These are phyloP conservation scores for Acrocephalus kingi DNA, from an alignment of 2,113 vertebrate species.

Conservation along the genomic window DNA sequence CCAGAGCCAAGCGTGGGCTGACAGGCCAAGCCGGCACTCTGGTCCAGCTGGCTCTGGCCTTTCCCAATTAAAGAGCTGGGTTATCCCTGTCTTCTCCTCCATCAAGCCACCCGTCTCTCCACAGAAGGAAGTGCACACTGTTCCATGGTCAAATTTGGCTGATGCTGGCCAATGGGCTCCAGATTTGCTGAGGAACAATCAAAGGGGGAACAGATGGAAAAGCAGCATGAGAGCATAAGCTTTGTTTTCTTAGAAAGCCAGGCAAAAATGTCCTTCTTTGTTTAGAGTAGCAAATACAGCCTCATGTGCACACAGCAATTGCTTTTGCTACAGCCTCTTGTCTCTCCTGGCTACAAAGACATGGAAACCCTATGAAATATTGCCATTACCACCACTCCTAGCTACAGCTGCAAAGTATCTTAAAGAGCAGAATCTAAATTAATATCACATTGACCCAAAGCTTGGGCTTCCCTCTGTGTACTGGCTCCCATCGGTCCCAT, in stretches of 20 bases:
- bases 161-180: not conserved
- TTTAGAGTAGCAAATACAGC: not conserved
- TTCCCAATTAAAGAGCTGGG: not conserved
- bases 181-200: not conserved
- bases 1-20: not conserved
- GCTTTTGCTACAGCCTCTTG: not conserved
- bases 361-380: not conserved
- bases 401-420: not conserved
- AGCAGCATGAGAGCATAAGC: not conserved
- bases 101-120: accelerated
- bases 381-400: not conserved
- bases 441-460: not conserved
- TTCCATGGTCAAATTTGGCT: not conserved
- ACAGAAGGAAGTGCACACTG: not conserved
- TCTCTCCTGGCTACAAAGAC: not conserved
- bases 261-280: not conserved
- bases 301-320: not conserved
- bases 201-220: not conserved
- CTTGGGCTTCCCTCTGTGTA: not conserved
- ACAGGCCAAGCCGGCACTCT: not conserved
- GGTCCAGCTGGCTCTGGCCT: not conserved
- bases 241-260: not conserved
- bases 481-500: not conserved
- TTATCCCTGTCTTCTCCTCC: not conserved
- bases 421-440: not conserved